A percentile compares a stretch with the other conserved stretches of the same genome.
Conservation (phyloP, 1,140 invertebrate species). For the Rhyacophila brunnea region DNA sequence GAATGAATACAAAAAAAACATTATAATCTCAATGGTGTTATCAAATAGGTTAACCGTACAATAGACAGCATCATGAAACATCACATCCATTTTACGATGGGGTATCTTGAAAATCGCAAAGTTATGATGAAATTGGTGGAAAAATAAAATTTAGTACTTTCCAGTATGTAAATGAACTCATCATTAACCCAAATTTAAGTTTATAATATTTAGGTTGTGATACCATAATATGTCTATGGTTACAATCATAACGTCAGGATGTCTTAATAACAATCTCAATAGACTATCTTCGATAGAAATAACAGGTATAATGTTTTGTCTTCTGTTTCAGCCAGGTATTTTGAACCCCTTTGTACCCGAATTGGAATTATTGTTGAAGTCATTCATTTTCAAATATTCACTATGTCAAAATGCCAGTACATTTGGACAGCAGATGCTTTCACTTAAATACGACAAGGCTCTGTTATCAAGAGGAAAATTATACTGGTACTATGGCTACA, state of each 20-base stretch:
- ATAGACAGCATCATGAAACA: too few relatives aligned
- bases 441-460: constrained; percentile 56
- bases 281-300: background rate
- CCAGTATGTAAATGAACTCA: background rate
- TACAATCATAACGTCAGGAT: constrained; percentile 5
- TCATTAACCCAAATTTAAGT: background rate
- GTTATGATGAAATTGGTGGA: too few relatives aligned
- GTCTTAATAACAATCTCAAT: background rate
- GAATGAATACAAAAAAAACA: too few relatives aligned
- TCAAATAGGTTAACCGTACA: too few relatives aligned
- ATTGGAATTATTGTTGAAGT: constrained; percentile 57
- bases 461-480: constrained; percentile 52
- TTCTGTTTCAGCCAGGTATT: constrained; percentile 51
- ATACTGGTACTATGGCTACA: constrained; percentile 56
- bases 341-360: constrained; percentile 57
- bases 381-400: constrained; percentile 59
- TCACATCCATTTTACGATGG: too few relatives aligned
- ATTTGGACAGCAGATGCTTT: constrained; percentile 63
- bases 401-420: constrained; percentile 53
- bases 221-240: background rate
- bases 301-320: background rate
- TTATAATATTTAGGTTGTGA: background rate
- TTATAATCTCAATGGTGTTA: too few relatives aligned
- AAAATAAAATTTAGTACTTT: too few relatives aligned
- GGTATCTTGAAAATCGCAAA: too few relatives aligned